Evolutionary conservation across 2,888 invertebrate species (phyloP).

Genomic region (Apodemia duryi): DNA sequence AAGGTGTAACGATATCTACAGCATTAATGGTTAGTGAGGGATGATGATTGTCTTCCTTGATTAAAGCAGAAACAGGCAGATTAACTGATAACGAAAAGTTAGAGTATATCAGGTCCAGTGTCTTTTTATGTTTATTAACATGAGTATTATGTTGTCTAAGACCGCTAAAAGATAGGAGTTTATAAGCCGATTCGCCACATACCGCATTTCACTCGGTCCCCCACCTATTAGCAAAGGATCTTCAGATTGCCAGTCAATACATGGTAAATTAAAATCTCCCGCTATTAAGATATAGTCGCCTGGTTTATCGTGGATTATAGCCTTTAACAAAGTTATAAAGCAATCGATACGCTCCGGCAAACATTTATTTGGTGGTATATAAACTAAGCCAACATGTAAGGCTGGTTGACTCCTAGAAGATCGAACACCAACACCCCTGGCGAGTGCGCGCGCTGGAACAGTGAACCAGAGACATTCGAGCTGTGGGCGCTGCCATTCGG

Average conservation of each 20-base stretch:
- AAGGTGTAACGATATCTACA: background rate
- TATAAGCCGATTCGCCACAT: background rate
- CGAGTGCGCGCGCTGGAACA: background rate
- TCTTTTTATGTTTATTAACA: background rate
- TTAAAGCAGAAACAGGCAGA: background rate
- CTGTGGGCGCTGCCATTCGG: background rate
- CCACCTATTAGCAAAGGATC: background rate
- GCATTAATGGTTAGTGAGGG: background rate
- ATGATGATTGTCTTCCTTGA: background rate
- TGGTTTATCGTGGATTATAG: background rate
- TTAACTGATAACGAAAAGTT: background rate
- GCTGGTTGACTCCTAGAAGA: background rate
- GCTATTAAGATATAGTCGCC: background rate
- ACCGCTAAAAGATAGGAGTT: background rate
- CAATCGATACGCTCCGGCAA: background rate
- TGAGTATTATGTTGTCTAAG: background rate
- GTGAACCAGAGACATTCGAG: background rate
- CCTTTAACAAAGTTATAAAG: background rate
- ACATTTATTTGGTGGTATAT: background rate
- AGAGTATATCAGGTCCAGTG: background rate
- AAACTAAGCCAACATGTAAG: background rate
- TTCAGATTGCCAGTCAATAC: background rate
- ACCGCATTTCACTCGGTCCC: background rate
- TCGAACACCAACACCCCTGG: background rate
- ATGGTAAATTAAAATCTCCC: conserved; percentile 1